phyloP scores from a whole-genome alignment of 92 coral and sea anemone genomes.

The Epizoanthus illoricatus region DNA sequence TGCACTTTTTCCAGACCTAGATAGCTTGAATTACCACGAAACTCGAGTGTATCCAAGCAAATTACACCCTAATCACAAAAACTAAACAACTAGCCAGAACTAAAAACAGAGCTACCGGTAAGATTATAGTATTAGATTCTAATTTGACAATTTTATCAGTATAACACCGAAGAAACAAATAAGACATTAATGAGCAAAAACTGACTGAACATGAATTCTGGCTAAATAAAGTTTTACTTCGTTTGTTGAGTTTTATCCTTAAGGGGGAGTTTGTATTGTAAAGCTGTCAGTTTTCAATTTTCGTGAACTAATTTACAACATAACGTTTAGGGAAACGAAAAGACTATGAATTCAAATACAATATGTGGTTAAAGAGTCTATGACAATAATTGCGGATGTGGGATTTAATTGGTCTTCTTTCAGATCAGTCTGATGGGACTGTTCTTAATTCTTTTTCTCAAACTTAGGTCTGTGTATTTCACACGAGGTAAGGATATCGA shows the following conservation, averaged over 20 bases:
- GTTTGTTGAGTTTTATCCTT: background rate
- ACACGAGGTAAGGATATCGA: constrained; percentile 28
- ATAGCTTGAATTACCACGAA: background rate
- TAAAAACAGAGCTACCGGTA: background rate
- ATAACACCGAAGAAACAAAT: background rate
- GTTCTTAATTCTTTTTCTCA: constrained; percentile 2
- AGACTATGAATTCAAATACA: constrained; percentile 6
- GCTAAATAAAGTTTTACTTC: background rate
- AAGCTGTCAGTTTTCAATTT: constrained; percentile 7
- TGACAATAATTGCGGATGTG: constrained; percentile 33
- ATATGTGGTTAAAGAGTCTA: background rate
- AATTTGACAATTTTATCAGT: background rate
- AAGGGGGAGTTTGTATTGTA: constrained; percentile 2
- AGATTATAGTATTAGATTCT: background rate
- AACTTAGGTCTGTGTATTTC: constrained; percentile 27
- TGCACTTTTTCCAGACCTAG: background rate
- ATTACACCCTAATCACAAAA: constrained; percentile 1
- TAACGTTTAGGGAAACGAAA: constrained; percentile 28
- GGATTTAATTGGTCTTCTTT: constrained; percentile 28
- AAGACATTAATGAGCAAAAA: background rate
- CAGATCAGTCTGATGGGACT: constrained; percentile 8
- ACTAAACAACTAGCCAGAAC: constrained; percentile 18
- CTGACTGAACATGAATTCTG: background rate
- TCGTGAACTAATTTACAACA: constrained; percentile 39
- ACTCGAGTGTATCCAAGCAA: background rate